Base-by-base conservation (phyloP, 2,888 invertebrate species). In the Coenonympha arcania region DNA sequence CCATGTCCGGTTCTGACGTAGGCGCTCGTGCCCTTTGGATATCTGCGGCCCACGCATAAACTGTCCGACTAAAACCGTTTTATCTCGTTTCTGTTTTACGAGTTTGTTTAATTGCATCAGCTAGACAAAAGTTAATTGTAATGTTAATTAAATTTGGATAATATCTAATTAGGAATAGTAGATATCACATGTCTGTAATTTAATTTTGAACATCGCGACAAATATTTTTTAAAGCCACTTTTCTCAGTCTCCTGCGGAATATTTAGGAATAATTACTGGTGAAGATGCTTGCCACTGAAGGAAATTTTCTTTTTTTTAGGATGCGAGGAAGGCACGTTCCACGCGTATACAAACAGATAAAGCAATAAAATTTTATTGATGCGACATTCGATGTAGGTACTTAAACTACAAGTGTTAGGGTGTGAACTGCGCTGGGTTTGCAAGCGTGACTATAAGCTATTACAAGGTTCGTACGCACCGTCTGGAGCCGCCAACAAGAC, bases 11-110 rank as follows among this genome's bases (percentile, higher is more conserved):
- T 22, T 50, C 67, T 83, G 83, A 83, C 83, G 83, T 79, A 79
- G 79, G 69, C 65, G 65, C 58, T 65, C 67, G 59, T 76, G 76
- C 80, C 80, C 82, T 81, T 79, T 78, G 57, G 69, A 62, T 64
- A 56, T 61, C 11, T 16, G 15, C 31, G 31, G 53, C 80, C 78
- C 76, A 79, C 81, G 77, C 81, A 60, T n/a, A n/a, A 43, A 48
- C 51, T 41, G 42, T 44, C 52, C 41, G 39, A 18, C 50, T 52
- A 42, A 55, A 56, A 55, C 50, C 43, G 33, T 30, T 48, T 55
- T 50, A 44, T 48, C 45, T 56, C 26, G n/a, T n/a, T n/a, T n/a
- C n/a, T n/a, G n/a, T n/a, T n/a, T n/a, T n/a, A n/a, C n/a, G n/a
- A n/a, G 15, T 34, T 22, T 39, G 22, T 16, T n/a, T n/a, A n/a